Conservation (phyloP, 2,797 vertebrate species). For the Chelonia mydas region DNA sequence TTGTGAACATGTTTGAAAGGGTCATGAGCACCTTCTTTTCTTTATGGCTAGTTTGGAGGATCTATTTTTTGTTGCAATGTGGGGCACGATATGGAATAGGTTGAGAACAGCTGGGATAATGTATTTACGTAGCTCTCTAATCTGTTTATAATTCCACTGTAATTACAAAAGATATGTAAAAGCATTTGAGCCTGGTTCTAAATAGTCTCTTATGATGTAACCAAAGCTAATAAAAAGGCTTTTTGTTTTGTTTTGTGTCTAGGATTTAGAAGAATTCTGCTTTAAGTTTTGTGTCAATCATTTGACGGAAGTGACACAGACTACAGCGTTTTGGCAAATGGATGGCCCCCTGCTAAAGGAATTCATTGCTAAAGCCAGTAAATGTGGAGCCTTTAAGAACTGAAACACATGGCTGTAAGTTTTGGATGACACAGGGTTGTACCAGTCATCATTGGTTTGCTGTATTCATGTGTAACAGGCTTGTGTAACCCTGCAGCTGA, state of each 20-base stretch:
- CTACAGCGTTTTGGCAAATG: conserved; percentile 94
- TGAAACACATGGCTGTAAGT: conserved; percentile 79
- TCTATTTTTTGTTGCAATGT: not conserved
- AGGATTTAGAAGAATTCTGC: conserved; percentile 99
- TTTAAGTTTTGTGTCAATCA: conserved; percentile 99
- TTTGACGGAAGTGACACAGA: conserved; percentile 98
- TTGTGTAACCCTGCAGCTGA: conserved; percentile 8
- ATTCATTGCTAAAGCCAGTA: conserved; percentile 96
- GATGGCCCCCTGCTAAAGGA: conserved; percentile 97
- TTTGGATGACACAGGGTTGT: not conserved
- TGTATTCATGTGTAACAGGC: not conserved
- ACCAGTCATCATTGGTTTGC: not conserved
- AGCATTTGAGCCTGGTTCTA: not conserved
- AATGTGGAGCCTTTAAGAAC: conserved; percentile 98
- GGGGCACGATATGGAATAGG: not conserved
- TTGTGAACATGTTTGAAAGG: not conserved
- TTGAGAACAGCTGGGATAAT: not conserved
- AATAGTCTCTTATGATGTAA: not conserved
- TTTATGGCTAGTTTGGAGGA: not conserved
- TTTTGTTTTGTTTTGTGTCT: conserved; percentile 48
- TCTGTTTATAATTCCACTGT: not conserved
- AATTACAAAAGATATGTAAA: not conserved
- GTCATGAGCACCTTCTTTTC: not conserved
- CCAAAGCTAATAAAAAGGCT: conserved; percentile 50
- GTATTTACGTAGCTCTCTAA: not conserved